A percentile compares a stretch with the other conserved stretches of the same genome.
phyloP scores from a whole-genome alignment of 2,797 vertebrate genomes.

The Hydrophis major region DNA sequence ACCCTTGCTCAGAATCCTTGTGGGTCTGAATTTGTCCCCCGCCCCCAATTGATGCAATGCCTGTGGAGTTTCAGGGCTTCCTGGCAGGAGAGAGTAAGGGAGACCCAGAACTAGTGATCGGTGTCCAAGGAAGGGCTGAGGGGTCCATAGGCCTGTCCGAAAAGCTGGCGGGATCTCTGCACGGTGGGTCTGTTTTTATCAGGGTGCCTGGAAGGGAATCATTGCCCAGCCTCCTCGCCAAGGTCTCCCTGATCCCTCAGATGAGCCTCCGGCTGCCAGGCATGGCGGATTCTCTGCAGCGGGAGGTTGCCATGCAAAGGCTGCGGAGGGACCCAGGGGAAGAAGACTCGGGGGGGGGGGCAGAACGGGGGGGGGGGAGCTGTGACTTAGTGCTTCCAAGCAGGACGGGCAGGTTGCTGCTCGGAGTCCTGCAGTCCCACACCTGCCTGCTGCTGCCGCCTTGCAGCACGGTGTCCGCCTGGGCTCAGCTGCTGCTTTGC shows the following conservation, averaged over 20 bases:
- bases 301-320: neutral
- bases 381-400: neutral
- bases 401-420: neutral
- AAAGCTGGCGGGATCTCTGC: neutral
- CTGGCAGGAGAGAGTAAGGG: neutral
- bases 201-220: neutral
- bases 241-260: neutral
- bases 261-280: neutral
- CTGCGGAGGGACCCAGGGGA: neutral
- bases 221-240: neutral
- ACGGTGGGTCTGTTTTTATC: neutral
- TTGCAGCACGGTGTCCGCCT: neutral
- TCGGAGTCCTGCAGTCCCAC: neutral
- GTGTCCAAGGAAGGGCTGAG: neutral
- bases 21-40: neutral
- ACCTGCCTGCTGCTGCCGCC: neutral
- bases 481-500: too few species aligned
- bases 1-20: neutral
- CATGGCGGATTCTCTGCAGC: rapidly evolving
- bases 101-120: neutral
- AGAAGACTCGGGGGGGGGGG: too few species aligned
- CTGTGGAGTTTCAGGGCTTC: neutral
- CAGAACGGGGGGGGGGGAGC: too few species aligned
- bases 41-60: neutral
- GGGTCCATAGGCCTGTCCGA: neutral